Evolutionary conservation across 2,113 vertebrate genomes (phyloP).

Genomic region (Pelodiscus sinensis): DNA sequence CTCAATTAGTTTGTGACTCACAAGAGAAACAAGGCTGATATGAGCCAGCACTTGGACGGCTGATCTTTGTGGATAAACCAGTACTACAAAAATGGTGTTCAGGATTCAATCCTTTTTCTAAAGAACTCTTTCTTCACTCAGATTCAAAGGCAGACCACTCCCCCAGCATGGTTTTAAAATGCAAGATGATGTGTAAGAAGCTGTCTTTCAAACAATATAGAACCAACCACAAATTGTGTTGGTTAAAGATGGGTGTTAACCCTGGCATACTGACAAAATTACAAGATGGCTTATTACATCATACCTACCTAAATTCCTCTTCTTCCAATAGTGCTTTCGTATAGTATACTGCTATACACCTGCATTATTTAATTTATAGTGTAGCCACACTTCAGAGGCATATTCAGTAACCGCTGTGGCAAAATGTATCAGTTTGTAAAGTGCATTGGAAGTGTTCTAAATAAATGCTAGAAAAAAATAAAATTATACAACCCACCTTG

Average conservation of each 20-base stretch:
- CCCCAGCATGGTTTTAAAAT: background rate
- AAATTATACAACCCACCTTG: background rate
- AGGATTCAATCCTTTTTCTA: background rate
- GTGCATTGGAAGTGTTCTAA: background rate
- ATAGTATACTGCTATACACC: background rate
- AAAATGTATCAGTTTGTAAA: background rate
- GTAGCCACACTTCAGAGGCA: background rate
- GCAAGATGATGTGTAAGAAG: slow-evolving; percentile 14
- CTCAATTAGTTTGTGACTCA: background rate
- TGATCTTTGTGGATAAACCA: background rate
- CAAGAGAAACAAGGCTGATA: background rate
- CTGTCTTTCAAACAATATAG: background rate
- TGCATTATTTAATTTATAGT: background rate
- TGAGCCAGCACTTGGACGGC: slow-evolving; percentile 15
- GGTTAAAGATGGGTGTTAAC: slow-evolving; percentile 21
- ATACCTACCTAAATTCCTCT: background rate
- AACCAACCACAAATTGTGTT: background rate
- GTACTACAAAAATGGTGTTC: background rate
- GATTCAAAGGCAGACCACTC: background rate
- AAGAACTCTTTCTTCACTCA: background rate
- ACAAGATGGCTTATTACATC: background rate
- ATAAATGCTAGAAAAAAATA: background rate
- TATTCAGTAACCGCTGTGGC: background rate
- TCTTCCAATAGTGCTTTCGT: background rate
- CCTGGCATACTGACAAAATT: background rate